Base-by-base conservation (phyloP, 1,140 invertebrate genomes). In the Sycophila sp. region DNA sequence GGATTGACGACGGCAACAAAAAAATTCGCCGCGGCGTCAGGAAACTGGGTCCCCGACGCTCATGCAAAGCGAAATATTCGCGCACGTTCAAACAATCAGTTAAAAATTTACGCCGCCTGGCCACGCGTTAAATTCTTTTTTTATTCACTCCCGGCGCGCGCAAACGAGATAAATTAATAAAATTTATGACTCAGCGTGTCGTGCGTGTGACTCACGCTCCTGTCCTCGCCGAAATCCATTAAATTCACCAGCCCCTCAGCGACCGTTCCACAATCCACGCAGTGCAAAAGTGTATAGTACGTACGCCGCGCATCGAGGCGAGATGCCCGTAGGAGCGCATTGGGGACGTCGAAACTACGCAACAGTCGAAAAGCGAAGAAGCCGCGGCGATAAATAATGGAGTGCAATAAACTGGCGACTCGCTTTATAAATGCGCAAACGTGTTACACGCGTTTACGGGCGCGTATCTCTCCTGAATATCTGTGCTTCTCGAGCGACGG, bases 131-230 rank as follows among this genome's bases (percentile, higher is more conserved):
- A 32, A 13, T 38, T 64, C 28, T 22, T 32, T 47, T 47, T 45
- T n/a, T 28, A 15, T 24, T 32, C 28, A 26, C 28, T 24, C 30
- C 17, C 24, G 17, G 28, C 22, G 38, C 13, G 11, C 19, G 28
- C 6, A 60, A 60, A 53, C 66, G 56, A 69, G 56, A 22, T 69
- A 60, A 69, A 69, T 69, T 60, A 69, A 60, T 60, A 60, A 69
- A 69, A 69, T 69, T 69, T 60, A 69, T 69, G 67, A 69, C 11
- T 69, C 58, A 55, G 13, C 36, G n/a, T 15, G 13, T 53, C 42
- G 49, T 30, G n/a, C n/a, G 19, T 24, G 7, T 62, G 47, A 62
- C 58, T 53, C 58, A 55, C 11, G 28, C 56, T 4, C 30, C 1
- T 7, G 8, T 15, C 7, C 30, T 10, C 30, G 8, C 24, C 7